Conservation (phyloP, 2,113 vertebrate species). For the Chamaea fasciata region DNA sequence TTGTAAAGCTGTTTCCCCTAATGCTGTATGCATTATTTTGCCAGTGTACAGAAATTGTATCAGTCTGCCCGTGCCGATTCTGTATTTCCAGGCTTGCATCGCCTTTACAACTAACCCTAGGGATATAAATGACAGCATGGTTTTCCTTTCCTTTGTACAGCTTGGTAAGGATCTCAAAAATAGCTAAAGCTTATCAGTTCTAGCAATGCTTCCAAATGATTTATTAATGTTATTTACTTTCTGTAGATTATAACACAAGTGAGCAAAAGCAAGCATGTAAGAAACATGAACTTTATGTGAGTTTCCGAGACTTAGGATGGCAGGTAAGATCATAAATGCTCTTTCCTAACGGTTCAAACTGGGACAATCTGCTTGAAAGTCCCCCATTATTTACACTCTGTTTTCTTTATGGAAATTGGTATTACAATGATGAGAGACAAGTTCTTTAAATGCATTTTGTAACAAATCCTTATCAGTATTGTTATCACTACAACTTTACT, state of each 20-base stretch:
- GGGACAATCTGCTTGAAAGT: background rate
- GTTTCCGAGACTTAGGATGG: slow-evolving; percentile 96
- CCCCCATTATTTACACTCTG: background rate
- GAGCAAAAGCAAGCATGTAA: slow-evolving; percentile 99
- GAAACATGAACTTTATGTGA: slow-evolving; percentile 98
- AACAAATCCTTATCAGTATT: background rate
- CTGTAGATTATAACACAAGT: slow-evolving; percentile 90
- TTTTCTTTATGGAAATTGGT: background rate
- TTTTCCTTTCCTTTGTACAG: background rate
- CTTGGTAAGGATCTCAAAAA: background rate
- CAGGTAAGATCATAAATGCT: slow-evolving; percentile 78
- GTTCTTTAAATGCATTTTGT: background rate
- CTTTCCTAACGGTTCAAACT: background rate
- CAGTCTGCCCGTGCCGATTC: background rate
- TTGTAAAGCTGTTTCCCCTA: background rate
- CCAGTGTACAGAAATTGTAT: background rate
- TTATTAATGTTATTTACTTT: slow-evolving; percentile 17
- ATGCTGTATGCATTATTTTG: background rate
- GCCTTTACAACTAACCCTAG: background rate
- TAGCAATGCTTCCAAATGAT: background rate
- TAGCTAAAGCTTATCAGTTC: background rate
- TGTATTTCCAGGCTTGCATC: background rate
- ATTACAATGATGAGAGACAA: background rate
- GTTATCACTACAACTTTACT: accelerated
- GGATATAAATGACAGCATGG: background rate